phyloP scores from a whole-genome alignment of 2,113 vertebrate genomes.

The Lontra canadensis region DNA sequence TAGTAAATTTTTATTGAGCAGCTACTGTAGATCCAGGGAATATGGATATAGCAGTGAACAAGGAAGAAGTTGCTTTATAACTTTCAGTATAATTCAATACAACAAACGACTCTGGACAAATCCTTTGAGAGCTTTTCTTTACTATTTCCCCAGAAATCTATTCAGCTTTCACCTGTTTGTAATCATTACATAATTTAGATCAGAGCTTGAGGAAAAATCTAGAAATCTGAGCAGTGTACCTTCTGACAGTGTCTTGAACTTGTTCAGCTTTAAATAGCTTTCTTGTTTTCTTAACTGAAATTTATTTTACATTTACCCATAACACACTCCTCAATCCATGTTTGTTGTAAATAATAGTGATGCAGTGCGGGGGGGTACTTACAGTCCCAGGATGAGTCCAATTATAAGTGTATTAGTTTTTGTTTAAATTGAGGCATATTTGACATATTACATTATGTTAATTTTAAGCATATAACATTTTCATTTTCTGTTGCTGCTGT shows the following conservation, averaged over 20 bases:
- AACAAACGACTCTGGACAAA: neutral
- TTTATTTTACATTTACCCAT: neutral
- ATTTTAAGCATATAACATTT: neutral
- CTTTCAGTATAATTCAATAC: neutral
- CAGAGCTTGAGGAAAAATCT: neutral
- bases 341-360: neutral
- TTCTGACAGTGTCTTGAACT: neutral
- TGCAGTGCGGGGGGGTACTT: neutral
- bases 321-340: neutral
- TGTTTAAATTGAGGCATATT: neutral
- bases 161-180: neutral
- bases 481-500: neutral
- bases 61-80: neutral
- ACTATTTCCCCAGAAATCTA: constrained; percentile 6
- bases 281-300: neutral
- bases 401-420: neutral
- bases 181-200: neutral
- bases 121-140: constrained; percentile 4
- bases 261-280: neutral
- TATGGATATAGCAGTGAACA: neutral
- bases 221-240: neutral
- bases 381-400: neutral
- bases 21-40: neutral
- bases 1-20: neutral
- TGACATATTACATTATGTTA: neutral